A percentile compares a stretch with the other conserved stretches of the same genome.
These are phyloP conservation scores for Hydractinia symbiolongicarpus DNA, from an alignment of 30 jellyfish, hydroid and myxozoan species.

Conservation along the genomic window DNA sequence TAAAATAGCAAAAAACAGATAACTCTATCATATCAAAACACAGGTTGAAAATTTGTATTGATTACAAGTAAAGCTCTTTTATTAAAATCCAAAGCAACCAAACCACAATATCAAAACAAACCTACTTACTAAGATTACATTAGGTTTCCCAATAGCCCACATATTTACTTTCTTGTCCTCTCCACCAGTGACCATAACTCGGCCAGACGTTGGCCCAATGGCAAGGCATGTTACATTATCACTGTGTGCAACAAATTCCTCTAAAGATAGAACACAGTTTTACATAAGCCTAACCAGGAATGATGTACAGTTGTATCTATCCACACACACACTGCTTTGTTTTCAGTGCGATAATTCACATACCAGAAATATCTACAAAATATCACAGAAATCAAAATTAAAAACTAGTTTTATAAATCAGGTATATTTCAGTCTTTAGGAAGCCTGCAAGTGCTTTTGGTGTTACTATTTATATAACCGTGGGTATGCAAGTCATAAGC, in stretches of 20 bases:
- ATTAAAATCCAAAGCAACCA: background rate
- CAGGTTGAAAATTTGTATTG: background rate
- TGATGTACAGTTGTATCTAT: too few species aligned
- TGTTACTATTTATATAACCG: too few species aligned
- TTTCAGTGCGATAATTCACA: too few species aligned
- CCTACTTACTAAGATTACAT: slow-evolving; percentile 77
- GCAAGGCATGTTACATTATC: slow-evolving; percentile 91
- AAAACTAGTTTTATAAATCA: too few species aligned
- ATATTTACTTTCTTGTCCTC: slow-evolving; percentile 93
- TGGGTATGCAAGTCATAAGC: too few species aligned
- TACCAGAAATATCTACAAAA: too few species aligned
- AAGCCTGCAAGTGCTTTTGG: too few species aligned
- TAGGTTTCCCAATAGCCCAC: slow-evolving; percentile 99
- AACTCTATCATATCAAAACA: background rate
- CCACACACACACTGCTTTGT: too few species aligned
- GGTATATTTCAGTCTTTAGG: too few species aligned
- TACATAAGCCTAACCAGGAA: too few species aligned
- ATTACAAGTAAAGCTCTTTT: background rate
- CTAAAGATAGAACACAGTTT: slow-evolving; percentile 15
- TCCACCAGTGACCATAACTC: slow-evolving; percentile 99
- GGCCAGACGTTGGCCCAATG: slow-evolving; percentile 94
- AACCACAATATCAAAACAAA: background rate
- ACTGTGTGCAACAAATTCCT: slow-evolving; percentile 98
- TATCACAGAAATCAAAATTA: too few species aligned
- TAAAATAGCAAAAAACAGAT: background rate